These are phyloP conservation scores for Tachycineta bicolor DNA, from an alignment of 2,113 vertebrate genomes.

Conservation along the genomic window DNA sequence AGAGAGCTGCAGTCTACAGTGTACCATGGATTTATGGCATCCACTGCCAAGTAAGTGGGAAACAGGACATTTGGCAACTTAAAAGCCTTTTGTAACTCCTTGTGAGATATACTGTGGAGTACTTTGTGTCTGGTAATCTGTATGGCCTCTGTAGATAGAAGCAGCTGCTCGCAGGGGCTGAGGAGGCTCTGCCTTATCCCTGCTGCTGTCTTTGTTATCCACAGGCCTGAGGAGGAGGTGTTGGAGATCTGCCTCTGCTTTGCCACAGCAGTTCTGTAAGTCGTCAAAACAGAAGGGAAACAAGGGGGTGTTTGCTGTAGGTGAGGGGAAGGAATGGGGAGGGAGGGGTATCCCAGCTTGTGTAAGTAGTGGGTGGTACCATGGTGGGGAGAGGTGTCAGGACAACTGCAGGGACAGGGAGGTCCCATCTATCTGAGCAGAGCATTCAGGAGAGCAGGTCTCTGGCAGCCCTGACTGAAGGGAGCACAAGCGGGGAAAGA, in stretches of 20 bases:
- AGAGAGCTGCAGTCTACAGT: background rate
- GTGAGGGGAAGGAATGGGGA: background rate
- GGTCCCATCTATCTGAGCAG: background rate
- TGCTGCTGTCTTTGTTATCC: background rate
- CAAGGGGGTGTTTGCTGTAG: background rate
- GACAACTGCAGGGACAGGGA: background rate
- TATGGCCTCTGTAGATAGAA: background rate
- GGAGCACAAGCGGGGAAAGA: background rate
- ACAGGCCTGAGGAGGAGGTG: background rate
- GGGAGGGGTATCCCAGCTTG: background rate
- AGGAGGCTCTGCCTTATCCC: background rate
- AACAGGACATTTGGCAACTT: background rate
- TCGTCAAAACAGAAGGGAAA: slow-evolving; percentile 12
- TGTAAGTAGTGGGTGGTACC: background rate
- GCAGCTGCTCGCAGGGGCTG: background rate
- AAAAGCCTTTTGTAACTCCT: background rate
- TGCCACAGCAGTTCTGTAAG: background rate
- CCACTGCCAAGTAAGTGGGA: background rate
- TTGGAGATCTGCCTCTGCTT: background rate
- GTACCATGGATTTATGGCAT: background rate
- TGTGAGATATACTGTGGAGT: background rate
- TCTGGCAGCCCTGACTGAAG: background rate
- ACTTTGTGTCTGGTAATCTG: background rate
- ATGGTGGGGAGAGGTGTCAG: background rate
- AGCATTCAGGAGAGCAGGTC: background rate